Conservation (phyloP, 2,113 vertebrate genomes). For the Chelonoidis abingdonii region DNA sequence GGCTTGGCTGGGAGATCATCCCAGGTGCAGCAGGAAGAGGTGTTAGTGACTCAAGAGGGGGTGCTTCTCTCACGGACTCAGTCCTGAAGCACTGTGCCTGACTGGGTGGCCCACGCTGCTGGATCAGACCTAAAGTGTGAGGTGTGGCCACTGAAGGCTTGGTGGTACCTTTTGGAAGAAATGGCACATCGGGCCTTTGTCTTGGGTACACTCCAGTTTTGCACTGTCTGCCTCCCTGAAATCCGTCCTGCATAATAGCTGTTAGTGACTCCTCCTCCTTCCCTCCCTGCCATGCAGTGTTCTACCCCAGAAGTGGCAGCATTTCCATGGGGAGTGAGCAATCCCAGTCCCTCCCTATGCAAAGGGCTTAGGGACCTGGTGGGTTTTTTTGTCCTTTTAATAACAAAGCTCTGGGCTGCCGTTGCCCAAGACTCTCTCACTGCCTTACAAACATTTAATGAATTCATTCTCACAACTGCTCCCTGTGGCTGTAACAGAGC, state of each 20-base stretch:
- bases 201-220: neutral
- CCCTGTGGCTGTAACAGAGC: neutral
- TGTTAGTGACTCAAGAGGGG: rapidly evolving
- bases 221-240: neutral
- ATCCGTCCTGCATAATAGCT: neutral
- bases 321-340: neutral
- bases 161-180: neutral
- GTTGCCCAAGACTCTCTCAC: neutral
- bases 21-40: neutral
- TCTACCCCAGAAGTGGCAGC: neutral
- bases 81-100: neutral
- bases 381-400: neutral
- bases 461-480: neutral
- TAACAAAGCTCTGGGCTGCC: neutral
- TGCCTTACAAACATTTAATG: neutral
- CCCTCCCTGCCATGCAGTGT: neutral
- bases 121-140: neutral
- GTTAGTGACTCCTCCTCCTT: neutral
- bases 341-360: neutral
- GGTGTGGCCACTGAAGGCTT: too few relatives aligned
- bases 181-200: neutral
- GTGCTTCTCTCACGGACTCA: rapidly evolving
- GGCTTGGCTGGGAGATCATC: neutral
- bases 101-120: rapidly evolving
- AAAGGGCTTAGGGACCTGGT: neutral